Percentiles rank a stretch among this genome's conserved stretches.
phyloP scores from a whole-genome alignment of 2,797 vertebrate species.

The Rhabdomys pumilio region DNA sequence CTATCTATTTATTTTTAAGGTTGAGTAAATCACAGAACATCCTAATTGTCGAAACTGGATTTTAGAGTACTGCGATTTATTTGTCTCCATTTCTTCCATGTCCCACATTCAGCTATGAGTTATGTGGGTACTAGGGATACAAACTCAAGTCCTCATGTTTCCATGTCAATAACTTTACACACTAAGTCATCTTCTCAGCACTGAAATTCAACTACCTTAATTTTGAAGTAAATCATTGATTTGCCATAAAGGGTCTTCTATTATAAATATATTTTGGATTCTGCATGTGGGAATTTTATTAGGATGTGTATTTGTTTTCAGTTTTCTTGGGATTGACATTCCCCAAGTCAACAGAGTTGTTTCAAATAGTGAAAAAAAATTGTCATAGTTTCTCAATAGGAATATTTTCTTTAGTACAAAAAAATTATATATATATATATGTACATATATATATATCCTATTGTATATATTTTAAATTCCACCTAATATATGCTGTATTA shows the following conservation, averaged over 20 bases:
- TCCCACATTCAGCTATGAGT: background rate
- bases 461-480: background rate
- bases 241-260: background rate
- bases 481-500: background rate
- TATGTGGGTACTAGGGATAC: background rate
- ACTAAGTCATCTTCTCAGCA: background rate
- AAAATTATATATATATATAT: background rate
- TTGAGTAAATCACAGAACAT: background rate
- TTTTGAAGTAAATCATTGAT: background rate
- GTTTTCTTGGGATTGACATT: background rate
- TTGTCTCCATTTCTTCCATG: background rate
- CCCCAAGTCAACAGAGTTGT: background rate
- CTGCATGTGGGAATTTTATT: background rate
- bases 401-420: conserved; percentile 15
- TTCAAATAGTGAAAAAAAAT: background rate
- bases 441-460: background rate
- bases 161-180: background rate
- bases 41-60: background rate
- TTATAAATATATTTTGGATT: background rate
- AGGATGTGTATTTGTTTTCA: conserved; percentile 2
- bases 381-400: background rate
- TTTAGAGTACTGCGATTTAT: background rate
- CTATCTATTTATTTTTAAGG: background rate
- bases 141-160: background rate
- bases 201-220: background rate